Evolutionary conservation across 2,113 vertebrate genomes (phyloP).

Genomic region (Todiramphus saurophagus): DNA sequence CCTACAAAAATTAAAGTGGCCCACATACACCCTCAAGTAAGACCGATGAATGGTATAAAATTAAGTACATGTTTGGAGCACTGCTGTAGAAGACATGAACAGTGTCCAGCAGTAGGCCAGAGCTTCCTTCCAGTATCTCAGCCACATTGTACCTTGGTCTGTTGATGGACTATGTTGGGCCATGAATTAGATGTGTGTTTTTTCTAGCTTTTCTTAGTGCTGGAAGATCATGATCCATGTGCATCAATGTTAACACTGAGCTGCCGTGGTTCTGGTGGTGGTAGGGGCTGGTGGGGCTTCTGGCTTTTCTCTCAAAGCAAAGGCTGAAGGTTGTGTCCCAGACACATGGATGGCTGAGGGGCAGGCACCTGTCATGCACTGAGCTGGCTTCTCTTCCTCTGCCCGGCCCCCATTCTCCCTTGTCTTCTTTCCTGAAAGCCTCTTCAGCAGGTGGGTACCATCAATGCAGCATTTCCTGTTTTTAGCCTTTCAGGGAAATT

Average conservation of each 20-base stretch:
- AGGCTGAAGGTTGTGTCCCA: neutral
- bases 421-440: fast-evolving
- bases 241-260: fast-evolving
- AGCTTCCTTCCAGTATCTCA: neutral
- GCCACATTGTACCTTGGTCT: neutral
- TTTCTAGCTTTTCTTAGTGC: neutral
- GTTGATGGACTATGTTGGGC: fast-evolving
- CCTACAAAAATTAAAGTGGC: neutral
- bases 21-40: neutral
- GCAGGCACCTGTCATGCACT: neutral
- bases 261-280: fast-evolving
- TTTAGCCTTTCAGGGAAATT: neutral
- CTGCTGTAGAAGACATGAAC: neutral
- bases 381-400: neutral
- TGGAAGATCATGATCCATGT: neutral
- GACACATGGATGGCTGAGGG: fast-evolving
- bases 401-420: neutral
- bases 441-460: fast-evolving
- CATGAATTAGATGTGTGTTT: neutral
- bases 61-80: neutral
- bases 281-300: neutral
- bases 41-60: neutral
- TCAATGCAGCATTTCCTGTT: neutral
- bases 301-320: neutral
- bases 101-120: neutral